A percentile compares a stretch with the other conserved stretches of the same genome.
Evolutionary conservation across 2,797 vertebrate genomes (phyloP).

Genomic region (Malurus splendens): DNA sequence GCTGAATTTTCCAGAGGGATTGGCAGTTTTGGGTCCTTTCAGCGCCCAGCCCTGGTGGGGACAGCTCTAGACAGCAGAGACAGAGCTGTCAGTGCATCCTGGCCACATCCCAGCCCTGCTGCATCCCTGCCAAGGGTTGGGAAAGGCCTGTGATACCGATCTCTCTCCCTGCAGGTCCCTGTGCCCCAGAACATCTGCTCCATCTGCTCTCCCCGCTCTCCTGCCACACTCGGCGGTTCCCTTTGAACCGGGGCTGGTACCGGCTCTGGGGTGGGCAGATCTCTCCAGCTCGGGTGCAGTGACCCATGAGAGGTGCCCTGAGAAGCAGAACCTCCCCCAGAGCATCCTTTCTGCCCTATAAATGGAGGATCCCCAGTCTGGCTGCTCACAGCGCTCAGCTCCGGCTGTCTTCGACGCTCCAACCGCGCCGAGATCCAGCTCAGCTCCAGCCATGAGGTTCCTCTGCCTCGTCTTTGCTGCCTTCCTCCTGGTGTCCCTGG

Average conservation of each 20-base stretch:
- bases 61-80: rapidly evolving
- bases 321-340: background rate
- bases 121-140: background rate
- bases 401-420: background rate
- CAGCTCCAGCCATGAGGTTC: conserved; percentile 21
- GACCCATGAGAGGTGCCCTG: background rate
- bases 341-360: conserved; percentile 12
- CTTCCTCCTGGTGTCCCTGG: conserved; percentile 18
- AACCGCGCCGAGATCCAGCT: background rate
- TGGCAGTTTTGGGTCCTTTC: background rate
- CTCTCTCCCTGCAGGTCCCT: background rate
- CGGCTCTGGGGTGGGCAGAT: background rate
- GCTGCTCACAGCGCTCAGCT: background rate
- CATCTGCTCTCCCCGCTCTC: rapidly evolving
- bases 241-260: background rate
- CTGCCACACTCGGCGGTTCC: background rate
- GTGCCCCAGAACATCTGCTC: conserved; percentile 16
- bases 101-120: background rate
- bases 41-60: rapidly evolving
- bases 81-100: background rate
- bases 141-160: conserved; percentile 18
- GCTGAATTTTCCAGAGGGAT: background rate
- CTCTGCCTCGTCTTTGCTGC: background rate
- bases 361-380: background rate
- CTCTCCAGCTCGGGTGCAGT: background rate